These are phyloP conservation scores for Drosophila ustulata DNA, from an alignment of 2,888 invertebrate genomes.

Conservation along the genomic window DNA sequence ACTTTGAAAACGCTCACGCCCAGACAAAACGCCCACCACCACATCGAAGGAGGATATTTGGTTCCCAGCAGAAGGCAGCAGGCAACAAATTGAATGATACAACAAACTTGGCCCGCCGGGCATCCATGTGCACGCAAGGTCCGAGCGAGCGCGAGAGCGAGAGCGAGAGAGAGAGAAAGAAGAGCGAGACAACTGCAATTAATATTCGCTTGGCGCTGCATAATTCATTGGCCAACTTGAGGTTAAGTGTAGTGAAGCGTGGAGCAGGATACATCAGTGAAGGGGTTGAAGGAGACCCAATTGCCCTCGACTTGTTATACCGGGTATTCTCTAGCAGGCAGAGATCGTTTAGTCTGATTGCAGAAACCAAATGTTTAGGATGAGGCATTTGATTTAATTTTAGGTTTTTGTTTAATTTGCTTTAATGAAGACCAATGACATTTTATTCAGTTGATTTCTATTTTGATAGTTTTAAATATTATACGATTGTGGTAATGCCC, in stretches of 20 bases:
- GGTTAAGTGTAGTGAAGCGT: background rate
- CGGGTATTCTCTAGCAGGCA: background rate
- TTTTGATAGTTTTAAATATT: too few relatives aligned
- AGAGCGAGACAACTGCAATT: conserved; percentile 50
- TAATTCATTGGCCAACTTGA: conserved; percentile 49
- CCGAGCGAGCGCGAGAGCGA: background rate
- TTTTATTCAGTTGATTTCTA: too few relatives aligned
- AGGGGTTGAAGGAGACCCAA: background rate
- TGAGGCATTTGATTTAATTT: too few relatives aligned
- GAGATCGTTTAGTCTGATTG: background rate
- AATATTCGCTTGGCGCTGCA: conserved; percentile 62
- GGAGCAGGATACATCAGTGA: background rate
- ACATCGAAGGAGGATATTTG: conserved; percentile 16
- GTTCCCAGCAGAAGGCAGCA: conserved; percentile 28
- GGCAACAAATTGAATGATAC: conserved; percentile 69
- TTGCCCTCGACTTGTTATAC: conserved; percentile 7
- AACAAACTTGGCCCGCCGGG: conserved; percentile 39
- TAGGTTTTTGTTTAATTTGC: too few relatives aligned
- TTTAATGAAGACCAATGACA: too few relatives aligned
- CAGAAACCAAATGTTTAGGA: too few relatives aligned
- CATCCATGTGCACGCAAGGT: conserved; percentile 61
- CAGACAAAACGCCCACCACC: conserved; percentile 42
- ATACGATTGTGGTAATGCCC: too few relatives aligned
- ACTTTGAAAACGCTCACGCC: conserved; percentile 62
- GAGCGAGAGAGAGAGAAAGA: background rate